phyloP scores from a whole-genome alignment of 2,888 invertebrate genomes.

The Drosophila ochracea region DNA sequence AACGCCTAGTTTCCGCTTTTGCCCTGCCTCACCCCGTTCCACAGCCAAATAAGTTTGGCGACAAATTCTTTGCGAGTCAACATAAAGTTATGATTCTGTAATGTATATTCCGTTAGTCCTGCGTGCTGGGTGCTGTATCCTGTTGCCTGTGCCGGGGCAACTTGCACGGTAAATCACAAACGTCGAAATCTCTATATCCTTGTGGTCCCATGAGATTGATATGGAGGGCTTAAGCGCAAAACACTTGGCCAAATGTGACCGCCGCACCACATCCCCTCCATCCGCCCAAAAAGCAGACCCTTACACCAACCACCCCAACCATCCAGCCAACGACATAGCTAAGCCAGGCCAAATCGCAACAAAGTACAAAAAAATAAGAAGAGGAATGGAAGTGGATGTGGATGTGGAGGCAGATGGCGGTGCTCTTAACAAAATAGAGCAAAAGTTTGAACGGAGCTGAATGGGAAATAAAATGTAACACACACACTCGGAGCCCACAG shows the following conservation, averaged over 20 bases:
- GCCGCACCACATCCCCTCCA: constrained; percentile 64
- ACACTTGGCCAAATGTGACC: constrained; percentile 86
- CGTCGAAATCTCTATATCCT: constrained; percentile 84
- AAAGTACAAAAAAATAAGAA: constrained; percentile 47
- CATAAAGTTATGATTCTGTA: constrained; percentile 74
- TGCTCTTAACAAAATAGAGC: constrained; percentile 68
- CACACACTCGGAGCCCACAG: not conserved
- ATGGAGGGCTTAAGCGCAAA: constrained; percentile 85
- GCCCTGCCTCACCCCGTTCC: not conserved
- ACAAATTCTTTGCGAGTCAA: constrained; percentile 63
- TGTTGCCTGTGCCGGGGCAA: constrained; percentile 29
- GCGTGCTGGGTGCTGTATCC: constrained; percentile 19
- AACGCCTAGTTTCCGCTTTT: constrained; percentile 20
- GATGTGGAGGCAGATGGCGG: constrained; percentile 34
- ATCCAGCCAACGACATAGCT: constrained; percentile 40
- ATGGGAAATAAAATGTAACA: constrained; percentile 30
- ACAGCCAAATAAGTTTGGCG: constrained; percentile 41
- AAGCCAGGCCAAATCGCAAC: constrained; percentile 71
- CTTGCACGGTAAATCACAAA: constrained; percentile 81
- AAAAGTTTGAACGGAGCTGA: constrained; percentile 31
- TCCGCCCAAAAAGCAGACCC: constrained; percentile 31
- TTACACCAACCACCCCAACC: constrained; percentile 16
- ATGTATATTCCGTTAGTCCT: constrained; percentile 38
- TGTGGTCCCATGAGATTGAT: constrained; percentile 84
- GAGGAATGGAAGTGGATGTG: constrained; percentile 10